A percentile compares a stretch with the other conserved stretches of the same genome.
Evolutionary conservation across 2,113 vertebrate genomes (phyloP).

Genomic region (Xerus inauris): DNA sequence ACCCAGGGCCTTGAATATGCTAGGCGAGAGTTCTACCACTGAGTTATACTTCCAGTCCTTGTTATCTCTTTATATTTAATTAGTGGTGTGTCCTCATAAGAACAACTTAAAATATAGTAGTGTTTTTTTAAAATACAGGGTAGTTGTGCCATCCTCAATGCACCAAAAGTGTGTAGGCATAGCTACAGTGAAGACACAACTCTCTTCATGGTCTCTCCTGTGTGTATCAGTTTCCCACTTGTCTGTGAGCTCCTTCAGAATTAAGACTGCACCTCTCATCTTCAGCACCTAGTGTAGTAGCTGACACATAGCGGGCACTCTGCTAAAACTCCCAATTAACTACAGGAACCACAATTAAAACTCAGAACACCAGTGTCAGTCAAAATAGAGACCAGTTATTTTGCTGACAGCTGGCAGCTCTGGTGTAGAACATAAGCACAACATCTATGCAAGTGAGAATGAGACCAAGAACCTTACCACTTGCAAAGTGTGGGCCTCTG

Average conservation of each 20-base stretch:
- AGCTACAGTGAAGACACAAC: fast-evolving
- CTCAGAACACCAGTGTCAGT: not conserved
- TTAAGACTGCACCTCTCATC: not conserved
- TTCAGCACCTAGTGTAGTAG: not conserved
- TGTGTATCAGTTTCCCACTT: too few species aligned
- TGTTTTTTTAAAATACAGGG: not conserved
- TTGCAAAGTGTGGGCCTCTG: constrained; percentile 90
- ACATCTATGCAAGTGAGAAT: fast-evolving
- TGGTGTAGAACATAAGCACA: fast-evolving
- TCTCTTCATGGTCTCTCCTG: fast-evolving
- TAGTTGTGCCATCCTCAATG: not conserved
- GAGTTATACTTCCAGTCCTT: not conserved
- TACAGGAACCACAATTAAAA: not conserved
- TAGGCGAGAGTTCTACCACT: not conserved
- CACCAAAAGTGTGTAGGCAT: not conserved
- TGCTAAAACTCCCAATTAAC: not conserved
- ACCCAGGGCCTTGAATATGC: not conserved
- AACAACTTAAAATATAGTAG: not conserved
- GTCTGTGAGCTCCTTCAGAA: not conserved
- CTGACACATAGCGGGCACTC: not conserved
- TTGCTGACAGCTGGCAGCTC: fast-evolving
- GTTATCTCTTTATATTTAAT: not conserved
- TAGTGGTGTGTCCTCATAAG: not conserved
- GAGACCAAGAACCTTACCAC: constrained; percentile 85
- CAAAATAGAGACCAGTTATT: not conserved